phyloP scores from a whole-genome alignment of 2,797 vertebrate species.

The Danio choprae region DNA sequence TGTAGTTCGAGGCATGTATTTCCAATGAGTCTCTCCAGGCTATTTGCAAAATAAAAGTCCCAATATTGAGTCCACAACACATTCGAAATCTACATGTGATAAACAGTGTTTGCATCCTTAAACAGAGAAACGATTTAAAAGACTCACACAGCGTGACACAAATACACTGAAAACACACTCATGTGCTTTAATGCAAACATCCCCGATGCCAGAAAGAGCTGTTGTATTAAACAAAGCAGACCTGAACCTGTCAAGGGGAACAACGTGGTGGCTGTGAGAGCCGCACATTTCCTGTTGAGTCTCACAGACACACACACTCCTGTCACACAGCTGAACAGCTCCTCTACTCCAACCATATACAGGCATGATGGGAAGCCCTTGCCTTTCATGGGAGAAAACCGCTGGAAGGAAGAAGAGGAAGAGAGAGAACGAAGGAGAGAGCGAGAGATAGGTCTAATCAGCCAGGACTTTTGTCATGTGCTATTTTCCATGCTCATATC shows the following conservation, averaged over 20 bases:
- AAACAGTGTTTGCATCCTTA: not conserved
- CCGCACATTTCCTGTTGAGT: conserved; percentile 71
- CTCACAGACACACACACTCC: conserved; percentile 50
- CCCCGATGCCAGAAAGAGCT: conserved; percentile 73
- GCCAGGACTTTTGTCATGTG: conserved; percentile 36
- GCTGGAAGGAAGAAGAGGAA: conserved; percentile 37
- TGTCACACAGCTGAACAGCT: conserved; percentile 43
- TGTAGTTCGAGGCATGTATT: too few species aligned
- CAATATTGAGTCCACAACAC: not conserved
- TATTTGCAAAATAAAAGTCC: not conserved
- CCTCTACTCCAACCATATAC: conserved; percentile 77
- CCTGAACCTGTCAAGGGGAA: conserved; percentile 68
- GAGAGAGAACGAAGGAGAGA: conserved; percentile 31
- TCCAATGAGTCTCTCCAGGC: too few species aligned
- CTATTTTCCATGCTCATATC: conserved; percentile 42
- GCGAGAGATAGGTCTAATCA: conserved; percentile 12
- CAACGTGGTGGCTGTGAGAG: conserved; percentile 63
- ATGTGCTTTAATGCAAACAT: conserved; percentile 48
- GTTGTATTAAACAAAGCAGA: conserved; percentile 78
- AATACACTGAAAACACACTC: not conserved
- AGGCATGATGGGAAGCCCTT: conserved; percentile 77
- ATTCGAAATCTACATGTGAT: conserved; percentile 12
- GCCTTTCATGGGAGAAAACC: conserved; percentile 77
- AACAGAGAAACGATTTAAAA: not conserved
- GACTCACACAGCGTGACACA: conserved; percentile 52